Evolutionary conservation across 2,888 invertebrate species (phyloP).

Genomic region (Aphidoletes aphidimyza): DNA sequence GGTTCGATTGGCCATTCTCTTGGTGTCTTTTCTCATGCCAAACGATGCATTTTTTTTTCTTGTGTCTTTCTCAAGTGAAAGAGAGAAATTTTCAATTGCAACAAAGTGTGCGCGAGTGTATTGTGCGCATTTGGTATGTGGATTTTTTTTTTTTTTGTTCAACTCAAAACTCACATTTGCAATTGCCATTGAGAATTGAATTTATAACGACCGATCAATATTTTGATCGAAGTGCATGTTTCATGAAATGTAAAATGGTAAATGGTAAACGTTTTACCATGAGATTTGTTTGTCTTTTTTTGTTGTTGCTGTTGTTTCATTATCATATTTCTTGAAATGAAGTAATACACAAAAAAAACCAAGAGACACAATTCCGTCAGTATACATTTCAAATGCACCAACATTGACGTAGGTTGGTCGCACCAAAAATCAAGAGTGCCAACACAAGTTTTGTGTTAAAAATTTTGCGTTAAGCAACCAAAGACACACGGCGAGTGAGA

Average conservation of each 20-base stretch:
- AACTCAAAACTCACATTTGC: too few species aligned
- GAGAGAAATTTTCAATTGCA: too few species aligned
- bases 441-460: too few species aligned
- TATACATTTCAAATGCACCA: conserved; percentile 11
- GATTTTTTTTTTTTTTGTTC: too few species aligned
- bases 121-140: too few species aligned
- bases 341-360: not conserved
- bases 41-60: not conserved
- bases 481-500: too few species aligned
- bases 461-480: too few species aligned
- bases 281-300: not conserved
- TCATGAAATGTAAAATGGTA: conserved; percentile 3
- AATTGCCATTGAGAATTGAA: conserved; percentile 17
- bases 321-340: conserved; percentile 47
- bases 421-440: too few species aligned
- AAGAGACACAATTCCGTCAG: not conserved
- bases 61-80: too few species aligned
- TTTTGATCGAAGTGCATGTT: conserved; percentile 51
- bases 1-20: not conserved
- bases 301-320: not conserved
- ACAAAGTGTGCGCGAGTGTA: too few species aligned
- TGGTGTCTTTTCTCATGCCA: not conserved
- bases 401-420: conserved; percentile 1
- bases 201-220: conserved; percentile 38
- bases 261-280: conserved; percentile 20